Evolutionary conservation across 2,797 vertebrate species (phyloP), one percentile per base, ranked within the genome.

Genomic region (Microtus obscurus): DNA sequence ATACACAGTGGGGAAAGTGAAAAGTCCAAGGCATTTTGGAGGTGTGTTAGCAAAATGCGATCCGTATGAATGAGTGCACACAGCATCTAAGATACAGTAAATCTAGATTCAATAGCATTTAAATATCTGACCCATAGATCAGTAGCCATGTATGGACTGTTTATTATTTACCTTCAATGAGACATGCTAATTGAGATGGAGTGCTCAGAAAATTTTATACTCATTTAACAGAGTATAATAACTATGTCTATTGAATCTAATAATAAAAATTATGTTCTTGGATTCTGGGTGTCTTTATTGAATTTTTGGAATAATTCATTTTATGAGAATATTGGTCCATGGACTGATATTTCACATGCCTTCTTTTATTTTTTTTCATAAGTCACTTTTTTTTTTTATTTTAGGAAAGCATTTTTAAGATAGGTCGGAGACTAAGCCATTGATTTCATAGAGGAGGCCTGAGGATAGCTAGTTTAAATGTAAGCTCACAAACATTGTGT

Each of bases 301-400:
- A 86, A 69, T 71, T 93, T 94, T 93, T 85, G 25, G 16, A 85
- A 74, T 37, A 80, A 93, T 29, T 91, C 40, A 89, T 76, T 93
- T 85, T 89, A 89, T 71, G 34, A 74, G 87, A 71, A 5, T 37
- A 29, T 79, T 79, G 25, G n/a, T 51, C 29, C 27, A 25, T n/a
- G 69, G 40, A 43, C 31, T 87, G 91, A 25, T 89, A 86, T 86
- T 89, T 92, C 90, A 40, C 63, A 31, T 67, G n/a, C 40, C 34
- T 92, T 90, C 61, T 65, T 77, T 89, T 85, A 48, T 10, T 80
- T 93, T 93, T 48, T 95, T 83, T 88, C 86, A 78, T 82, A 90
- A 79, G 45, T 95, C 13, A 59, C 29, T 48, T 73, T 78, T 83
- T 78, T 83, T 77, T 76, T 92, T 80, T 59, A 73, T 85, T 91